These are phyloP conservation scores for Merops nubicus DNA, from an alignment of 2,113 vertebrate genomes.

Conservation along the genomic window DNA sequence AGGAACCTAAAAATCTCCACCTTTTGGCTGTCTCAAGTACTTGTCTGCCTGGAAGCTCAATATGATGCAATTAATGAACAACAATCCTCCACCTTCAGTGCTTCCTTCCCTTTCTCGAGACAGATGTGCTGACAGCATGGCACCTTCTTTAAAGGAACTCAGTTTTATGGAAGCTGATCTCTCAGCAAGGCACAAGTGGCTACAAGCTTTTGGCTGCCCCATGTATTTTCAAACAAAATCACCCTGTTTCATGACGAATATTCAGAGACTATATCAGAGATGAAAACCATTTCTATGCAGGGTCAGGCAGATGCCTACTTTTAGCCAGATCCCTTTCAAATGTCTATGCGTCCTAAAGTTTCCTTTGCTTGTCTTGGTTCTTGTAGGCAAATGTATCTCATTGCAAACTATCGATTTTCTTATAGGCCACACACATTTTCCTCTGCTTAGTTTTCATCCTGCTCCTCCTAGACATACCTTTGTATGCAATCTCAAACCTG, in stretches of 20 bases:
- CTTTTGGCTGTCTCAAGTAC: constrained; percentile 70
- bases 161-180: constrained; percentile 65
- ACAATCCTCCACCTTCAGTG: constrained; percentile 32
- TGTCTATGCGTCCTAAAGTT: background rate
- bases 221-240: background rate
- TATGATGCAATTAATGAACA: constrained; percentile 69
- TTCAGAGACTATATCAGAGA: background rate
- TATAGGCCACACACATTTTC: background rate
- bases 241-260: background rate
- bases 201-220: constrained; percentile 11
- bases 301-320: background rate
- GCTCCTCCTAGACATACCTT: background rate
- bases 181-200: background rate
- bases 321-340: background rate
- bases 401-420: background rate
- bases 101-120: constrained; percentile 52
- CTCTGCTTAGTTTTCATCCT: background rate
- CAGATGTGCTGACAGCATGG: constrained; percentile 66
- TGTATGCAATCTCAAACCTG: background rate
- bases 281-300: background rate
- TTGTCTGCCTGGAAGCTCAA: constrained; percentile 67
- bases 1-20: constrained; percentile 51
- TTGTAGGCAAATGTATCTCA: background rate
- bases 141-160: constrained; percentile 60
- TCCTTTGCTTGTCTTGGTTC: background rate